Evolutionary conservation across 2,113 vertebrate genomes (phyloP).

Genomic region (Prinia subflava): DNA sequence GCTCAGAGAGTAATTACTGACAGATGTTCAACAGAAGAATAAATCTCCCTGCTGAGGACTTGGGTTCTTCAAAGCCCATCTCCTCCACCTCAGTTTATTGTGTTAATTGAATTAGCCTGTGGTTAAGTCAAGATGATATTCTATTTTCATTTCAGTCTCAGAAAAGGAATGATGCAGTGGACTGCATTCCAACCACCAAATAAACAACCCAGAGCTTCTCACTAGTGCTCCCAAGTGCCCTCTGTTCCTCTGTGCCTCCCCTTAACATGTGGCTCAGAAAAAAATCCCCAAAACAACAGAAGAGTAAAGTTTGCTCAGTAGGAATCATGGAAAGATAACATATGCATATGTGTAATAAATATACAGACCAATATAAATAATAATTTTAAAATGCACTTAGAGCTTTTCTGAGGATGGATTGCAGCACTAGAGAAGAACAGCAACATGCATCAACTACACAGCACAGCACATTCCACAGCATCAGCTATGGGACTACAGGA

Average conservation of each 20-base stretch:
- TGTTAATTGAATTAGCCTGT: neutral
- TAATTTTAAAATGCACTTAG: neutral
- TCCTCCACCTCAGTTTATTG: neutral
- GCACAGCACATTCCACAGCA: neutral
- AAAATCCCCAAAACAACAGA: neutral
- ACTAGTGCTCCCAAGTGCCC: neutral
- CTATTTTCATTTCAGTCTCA: neutral
- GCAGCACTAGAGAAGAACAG: neutral
- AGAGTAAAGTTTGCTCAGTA: neutral
- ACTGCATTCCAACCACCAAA: neutral
- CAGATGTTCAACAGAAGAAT: neutral
- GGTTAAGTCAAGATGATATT: neutral
- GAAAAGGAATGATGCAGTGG: neutral
- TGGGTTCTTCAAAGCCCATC: neutral
- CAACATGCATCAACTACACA: neutral
- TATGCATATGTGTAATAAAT: neutral
- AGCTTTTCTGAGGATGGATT: neutral
- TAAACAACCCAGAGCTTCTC: neutral
- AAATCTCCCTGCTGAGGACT: neutral
- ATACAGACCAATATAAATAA: neutral
- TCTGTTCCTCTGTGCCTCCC: too few species aligned
- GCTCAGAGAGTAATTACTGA: neutral
- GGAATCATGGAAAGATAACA: neutral
- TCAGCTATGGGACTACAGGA: rapidly evolving
- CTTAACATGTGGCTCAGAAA: neutral